Evolutionary conservation across 2,797 vertebrate genomes (phyloP), one percentile per base, ranked within the genome.

Genomic region (Uromys caudimaculatus): DNA sequence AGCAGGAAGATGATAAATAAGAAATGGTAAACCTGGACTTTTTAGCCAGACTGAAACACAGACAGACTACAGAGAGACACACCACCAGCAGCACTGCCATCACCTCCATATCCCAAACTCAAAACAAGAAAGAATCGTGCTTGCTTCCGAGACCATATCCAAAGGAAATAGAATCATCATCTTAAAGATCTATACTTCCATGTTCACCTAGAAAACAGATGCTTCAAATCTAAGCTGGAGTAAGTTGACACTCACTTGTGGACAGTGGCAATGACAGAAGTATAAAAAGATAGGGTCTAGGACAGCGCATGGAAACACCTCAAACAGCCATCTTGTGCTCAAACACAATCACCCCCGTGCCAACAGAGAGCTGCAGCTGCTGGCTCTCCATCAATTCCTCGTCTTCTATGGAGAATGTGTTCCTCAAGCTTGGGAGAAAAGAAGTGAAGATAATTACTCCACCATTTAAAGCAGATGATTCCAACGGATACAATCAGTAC

Each of bases 281-380:
- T 67, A 3, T 56, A 54, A 79, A 14, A 24, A 93, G 32, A 75
- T 91, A 64, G 52, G 71, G 52, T 89, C 77, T 54, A 87, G 32
- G 17, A 94, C 9, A 75, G 17, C 6, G 88, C 7, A 54, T 0
- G 0, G 0, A 64, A 96, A 90, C 35, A 91, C 60, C 94, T 76
- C 90, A 81, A 95, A 85, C 44, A 95, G 95, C 95, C 88, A 86
- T 75, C 21, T 27, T 35, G 47, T 6, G 0, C 47, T 77, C 12
- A 97, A 96, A 95, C 75, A 17, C 50, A 96, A 93, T 96, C 90
- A 91, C 58, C 94, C 91, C 67, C 79, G 12, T 24, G 94, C 95
- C 93, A 97, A 23, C 56, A 38, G 81, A 85, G n/a, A 12, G 29
- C 14, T 41, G 11, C n/a, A 7, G 11, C 86, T 41, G 10, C 54